These are phyloP conservation scores for Lysandra coridon DNA, from an alignment of 2,888 invertebrate genomes.

Conservation along the genomic window DNA sequence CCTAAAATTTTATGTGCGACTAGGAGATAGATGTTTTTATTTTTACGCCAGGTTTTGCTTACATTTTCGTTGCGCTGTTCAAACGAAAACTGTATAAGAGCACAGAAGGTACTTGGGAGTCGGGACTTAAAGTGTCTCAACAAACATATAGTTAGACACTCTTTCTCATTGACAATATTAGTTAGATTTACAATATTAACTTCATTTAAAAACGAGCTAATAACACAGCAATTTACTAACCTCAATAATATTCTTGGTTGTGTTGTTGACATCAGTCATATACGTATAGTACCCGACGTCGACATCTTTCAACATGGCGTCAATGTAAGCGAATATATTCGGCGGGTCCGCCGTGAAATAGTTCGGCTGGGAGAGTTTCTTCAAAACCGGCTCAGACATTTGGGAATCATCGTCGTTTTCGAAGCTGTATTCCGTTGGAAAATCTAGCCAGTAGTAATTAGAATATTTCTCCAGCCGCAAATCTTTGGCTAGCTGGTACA, in stretches of 20 bases:
- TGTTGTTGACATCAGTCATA: conserved; percentile 86
- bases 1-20: too few species aligned
- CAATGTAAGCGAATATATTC: conserved; percentile 86
- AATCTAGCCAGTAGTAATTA: conserved; percentile 92
- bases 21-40: too few species aligned
- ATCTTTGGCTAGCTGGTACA: conserved; percentile 89
- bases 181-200: too few species aligned
- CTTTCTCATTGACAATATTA: too few species aligned
- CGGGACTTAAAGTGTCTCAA: too few species aligned
- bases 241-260: conserved; percentile 87
- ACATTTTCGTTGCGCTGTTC: too few species aligned
- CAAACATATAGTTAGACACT: too few species aligned
- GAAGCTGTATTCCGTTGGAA: conserved; percentile 82
- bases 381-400: conserved; percentile 78
- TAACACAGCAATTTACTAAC: conserved; percentile 61
- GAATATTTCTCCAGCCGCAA: conserved; percentile 85
- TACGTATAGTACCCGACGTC: conserved; percentile 84
- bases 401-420: conserved; percentile 70
- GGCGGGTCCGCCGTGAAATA: conserved; percentile 84
- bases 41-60: too few species aligned
- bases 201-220: background rate
- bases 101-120: too few species aligned
- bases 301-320: conserved; percentile 80
- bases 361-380: conserved; percentile 81
- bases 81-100: too few species aligned